phyloP scores from a whole-genome alignment of 2,113 vertebrate genomes.

The Stomatorhinus ivindoensis region DNA sequence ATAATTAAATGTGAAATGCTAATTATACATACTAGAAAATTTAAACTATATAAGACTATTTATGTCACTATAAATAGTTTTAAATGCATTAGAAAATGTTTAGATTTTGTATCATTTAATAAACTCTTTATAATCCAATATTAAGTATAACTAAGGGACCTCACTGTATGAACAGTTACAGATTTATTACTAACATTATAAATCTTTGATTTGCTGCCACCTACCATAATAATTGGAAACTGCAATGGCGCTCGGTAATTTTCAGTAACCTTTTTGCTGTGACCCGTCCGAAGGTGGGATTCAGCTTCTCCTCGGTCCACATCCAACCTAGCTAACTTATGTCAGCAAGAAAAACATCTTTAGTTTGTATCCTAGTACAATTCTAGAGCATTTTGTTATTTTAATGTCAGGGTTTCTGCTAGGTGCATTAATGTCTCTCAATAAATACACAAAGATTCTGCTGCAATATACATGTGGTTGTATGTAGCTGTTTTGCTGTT shows the following conservation, averaged over 20 bases:
- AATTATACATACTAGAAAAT: neutral
- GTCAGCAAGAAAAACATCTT: neutral
- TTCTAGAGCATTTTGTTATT: neutral
- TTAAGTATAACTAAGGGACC: neutral
- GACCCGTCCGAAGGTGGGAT: no score
- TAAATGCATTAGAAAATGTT: neutral
- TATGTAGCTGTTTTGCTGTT: neutral
- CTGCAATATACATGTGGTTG: neutral
- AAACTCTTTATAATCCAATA: neutral
- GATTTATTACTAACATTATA: neutral
- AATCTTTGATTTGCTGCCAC: conserved; percentile 17
- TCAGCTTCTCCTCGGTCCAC: no score
- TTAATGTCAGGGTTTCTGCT: neutral
- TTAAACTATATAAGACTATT: neutral
- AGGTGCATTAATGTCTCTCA: neutral
- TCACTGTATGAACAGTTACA: neutral
- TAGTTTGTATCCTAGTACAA: neutral
- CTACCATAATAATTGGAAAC: neutral
- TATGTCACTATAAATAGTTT: neutral
- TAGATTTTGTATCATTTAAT: neutral
- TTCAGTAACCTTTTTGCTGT: neutral
- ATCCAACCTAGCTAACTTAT: neutral
- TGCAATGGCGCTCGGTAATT: neutral
- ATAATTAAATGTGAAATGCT: neutral
- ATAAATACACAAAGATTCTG: neutral